Base-by-base conservation (phyloP, 2,888 invertebrate species). In the Polydrusus cervinus region DNA sequence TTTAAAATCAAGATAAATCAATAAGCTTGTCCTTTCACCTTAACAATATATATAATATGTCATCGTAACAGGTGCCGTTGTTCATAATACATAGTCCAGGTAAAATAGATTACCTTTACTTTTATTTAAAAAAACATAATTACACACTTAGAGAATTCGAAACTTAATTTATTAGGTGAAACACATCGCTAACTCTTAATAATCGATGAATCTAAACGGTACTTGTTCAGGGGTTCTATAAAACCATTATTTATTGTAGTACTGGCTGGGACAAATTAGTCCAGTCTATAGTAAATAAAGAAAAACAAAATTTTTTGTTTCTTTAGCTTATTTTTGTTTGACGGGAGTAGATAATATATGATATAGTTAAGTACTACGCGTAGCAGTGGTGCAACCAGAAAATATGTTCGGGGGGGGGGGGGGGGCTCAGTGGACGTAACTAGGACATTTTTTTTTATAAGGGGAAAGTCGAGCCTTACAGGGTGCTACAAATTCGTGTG, bases 61-160 rank as follows among this genome's bases (percentile, higher is more conserved):
- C 25, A 40, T 62, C 20, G 62, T 43, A 62, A 14, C 14, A 43
- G 25, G 25, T 43, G 43, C 43, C 55, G 55, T 55, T 55, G n/a
- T 34, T 55, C 55, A 55, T 10, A 14, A 34, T 25, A 25, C n/a
- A 53, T 25, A 30, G 25, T 53, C 20, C 53, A 9, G 34, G 55
- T 34, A 55, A 55, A 34, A 13, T 14, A 55, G 55, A 34, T 7
- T 55, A 55, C 55, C 8, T 55, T 34, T 55, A 55, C 55, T 2
- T 55, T 55, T 34, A 34, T 34, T 55, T 34, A 55, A 55, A 55
- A 30, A 34, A 34, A 9, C 55, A 9, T 55, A 55, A 55, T 14
- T 34, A 34, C 20, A 55, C 14, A 34, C 5, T 34, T 34, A 30
- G 55, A 34, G 55, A 55, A 55, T 55, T 30, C 34, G 14, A 34